Evolutionary conservation across 2,113 vertebrate genomes (phyloP), one percentile per base, ranked within the genome.

Genomic region (Nannospalax galili): DNA sequence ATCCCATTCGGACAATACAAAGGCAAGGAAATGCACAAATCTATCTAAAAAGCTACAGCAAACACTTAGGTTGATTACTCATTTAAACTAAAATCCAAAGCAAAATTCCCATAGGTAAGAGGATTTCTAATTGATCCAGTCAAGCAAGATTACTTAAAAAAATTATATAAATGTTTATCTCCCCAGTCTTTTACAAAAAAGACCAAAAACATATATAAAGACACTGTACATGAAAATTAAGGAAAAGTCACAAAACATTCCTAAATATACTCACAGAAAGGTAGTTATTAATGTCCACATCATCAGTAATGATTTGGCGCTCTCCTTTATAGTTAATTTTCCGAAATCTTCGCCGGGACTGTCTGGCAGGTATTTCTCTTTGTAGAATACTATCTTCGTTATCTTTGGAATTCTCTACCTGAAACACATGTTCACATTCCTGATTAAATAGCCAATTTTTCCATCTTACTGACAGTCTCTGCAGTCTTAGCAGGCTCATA

Each of bases 401-500:
- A 95, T 99, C 99, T 91, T 99, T 99, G 84, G 98, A 97, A 98
- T 99, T 99, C 97, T 99, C 99, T 98, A 99, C 99, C 99, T 99
- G 99, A 96, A 99, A 99, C 35, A 99, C 98, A 99, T 14, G 98
- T 89, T 99, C 98, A 95, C 86, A 97, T 92, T 99, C 98, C 97
- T 99, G 99, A 98, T 99, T 99, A 98, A 99, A 99, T 97, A 99
- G 98, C 99, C 99, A 99, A 97, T 98, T 99, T 98, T 98, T 99
- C 99, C 99, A 99, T 95, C 99, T 95, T 85, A 96, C 62, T 5
- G 98, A 99, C 35, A 99, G 98, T 88, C 98, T 99, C 93, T 99
- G 98, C 94, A 99, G 98, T 93, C 97, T 98, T 90, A 99, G 74
- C 75, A 99, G 98, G 97, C 95, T 99, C 99, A 99, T 99, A 97